Evolutionary conservation across 2,888 invertebrate genomes (phyloP), one percentile per base, ranked within the genome.

Genomic region (Phengaris alcon): DNA sequence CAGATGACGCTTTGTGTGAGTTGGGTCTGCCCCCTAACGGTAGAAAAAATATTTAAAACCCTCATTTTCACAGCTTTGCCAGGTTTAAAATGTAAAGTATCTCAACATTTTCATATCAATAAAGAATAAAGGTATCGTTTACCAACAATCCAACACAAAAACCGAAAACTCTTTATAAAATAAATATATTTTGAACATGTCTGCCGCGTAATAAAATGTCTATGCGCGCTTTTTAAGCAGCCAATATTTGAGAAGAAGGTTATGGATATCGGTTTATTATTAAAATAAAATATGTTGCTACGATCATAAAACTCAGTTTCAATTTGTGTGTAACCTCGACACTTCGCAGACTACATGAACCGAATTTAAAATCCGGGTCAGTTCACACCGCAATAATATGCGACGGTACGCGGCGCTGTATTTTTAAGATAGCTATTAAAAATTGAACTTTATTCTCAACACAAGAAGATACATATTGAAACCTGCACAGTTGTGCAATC

Each of bases 21-120:
- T 22, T 22, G 22, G 22, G 22, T 22, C 22, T 22, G 22, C 22
- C 22, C 22, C 22, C 22, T 22, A 22, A 22, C 22, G 22, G 22
- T 1, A 22, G 22, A 22, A 22, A 22, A 22, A 22, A 0, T 22
- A 22, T 22, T 22, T 0, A 22, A 22, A 22, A 22, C 22, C 0
- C 22, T 22, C 22, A 22, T 70, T 48, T 70, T 70, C 51, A 70
- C 51, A 70, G 70, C 70, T 69, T 70, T 51, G 70, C 22, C 51
- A 22, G 12, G 9, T 64, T 22, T 10, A 22, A 64, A 64, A 9
- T 51, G 10, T 70, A 48, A 51, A 70, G 10, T 15, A 51, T 51
- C 51, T 70, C 10, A 15, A 51, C 48, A 35, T 64, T 64, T 64
- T 64, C 6, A 12, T 10, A 12, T 12, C 10, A 35, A 35, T 6